These are phyloP conservation scores for Arvicanthis niloticus DNA, from an alignment of 2,113 vertebrate genomes.

Conservation along the genomic window DNA sequence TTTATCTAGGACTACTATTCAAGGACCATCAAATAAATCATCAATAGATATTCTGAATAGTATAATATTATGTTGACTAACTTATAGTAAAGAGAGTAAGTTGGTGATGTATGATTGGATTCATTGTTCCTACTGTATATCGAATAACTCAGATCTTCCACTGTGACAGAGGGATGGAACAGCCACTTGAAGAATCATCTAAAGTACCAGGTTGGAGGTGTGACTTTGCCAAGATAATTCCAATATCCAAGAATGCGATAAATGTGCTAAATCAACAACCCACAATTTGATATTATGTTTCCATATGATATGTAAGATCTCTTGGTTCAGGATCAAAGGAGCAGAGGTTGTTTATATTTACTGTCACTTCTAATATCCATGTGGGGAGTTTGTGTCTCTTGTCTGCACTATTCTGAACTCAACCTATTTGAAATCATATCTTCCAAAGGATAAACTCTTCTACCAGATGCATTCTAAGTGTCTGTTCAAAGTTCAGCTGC, in stretches of 20 bases:
- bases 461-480: not conserved
- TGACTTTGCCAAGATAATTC: not conserved
- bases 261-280: not conserved
- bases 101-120: not conserved
- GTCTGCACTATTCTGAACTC: not conserved
- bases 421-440: not conserved
- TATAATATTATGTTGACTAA: not conserved
- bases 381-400: not conserved
- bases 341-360: not conserved
- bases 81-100: not conserved
- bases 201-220: not conserved
- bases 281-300: not conserved
- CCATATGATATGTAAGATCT: not conserved
- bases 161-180: conserved; percentile 20
- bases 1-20: not conserved
- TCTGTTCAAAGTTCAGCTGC: not conserved
- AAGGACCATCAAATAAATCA: not conserved
- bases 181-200: not conserved
- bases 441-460: conserved; percentile 13
- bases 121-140: not conserved
- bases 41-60: not conserved
- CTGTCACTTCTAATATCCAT: not conserved
- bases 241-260: not conserved
- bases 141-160: not conserved
- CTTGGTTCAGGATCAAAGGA: not conserved